Base-by-base conservation (phyloP, 2,113 vertebrate genomes). In the Lampris megalopsis region DNA sequence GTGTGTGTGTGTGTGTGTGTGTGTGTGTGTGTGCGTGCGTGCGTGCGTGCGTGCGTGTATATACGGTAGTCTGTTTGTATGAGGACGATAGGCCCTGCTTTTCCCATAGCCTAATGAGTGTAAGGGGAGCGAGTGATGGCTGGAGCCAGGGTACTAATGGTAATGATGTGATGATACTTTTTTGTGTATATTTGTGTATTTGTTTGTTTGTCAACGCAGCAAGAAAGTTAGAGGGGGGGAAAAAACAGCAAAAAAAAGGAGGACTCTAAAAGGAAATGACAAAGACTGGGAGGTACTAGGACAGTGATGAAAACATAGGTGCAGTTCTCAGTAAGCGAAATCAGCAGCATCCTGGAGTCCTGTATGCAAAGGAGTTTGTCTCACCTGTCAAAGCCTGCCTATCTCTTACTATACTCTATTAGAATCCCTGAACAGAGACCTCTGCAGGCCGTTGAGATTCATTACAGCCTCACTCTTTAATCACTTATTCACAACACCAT, bases 41-140 rank as follows among this genome's bases (percentile, higher is more conserved):
- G 56, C 37, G 56, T 58, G 56, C 37, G 35, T 58, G 56, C 6
- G 24, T 7, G 56, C 36, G 56, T 58, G 56, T 58, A 4, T 58
- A 40, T 61, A 13, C 13, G 40, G 24, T 24, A 24, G 24, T 24
- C 24, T 24, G 24, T 24, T 24, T 24, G 24, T 24, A 42, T 43
- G 53, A 69, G 41, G 43, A n/a, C 58, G 67, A 47, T 54, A 58
- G n/a, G 41, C 40, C 57, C 43, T 59, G 9, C 54, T 41, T 9
- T 61, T 63, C 50, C 35, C 52, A 49, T 58, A 60, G 42, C 47
- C 57, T 76, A 68, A 77, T 74, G 54, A 80, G 65, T 68, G 69
- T 45, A n/a, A 71, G 58, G 49, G 3, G 10, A 59, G 60, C 61
- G 0, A 3, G n/a, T 61, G 49, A 66, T 56, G 42, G 43, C 57